Evolutionary conservation across 2,113 vertebrate species (phyloP).

Genomic region (Balaenoptera acutorostrata): DNA sequence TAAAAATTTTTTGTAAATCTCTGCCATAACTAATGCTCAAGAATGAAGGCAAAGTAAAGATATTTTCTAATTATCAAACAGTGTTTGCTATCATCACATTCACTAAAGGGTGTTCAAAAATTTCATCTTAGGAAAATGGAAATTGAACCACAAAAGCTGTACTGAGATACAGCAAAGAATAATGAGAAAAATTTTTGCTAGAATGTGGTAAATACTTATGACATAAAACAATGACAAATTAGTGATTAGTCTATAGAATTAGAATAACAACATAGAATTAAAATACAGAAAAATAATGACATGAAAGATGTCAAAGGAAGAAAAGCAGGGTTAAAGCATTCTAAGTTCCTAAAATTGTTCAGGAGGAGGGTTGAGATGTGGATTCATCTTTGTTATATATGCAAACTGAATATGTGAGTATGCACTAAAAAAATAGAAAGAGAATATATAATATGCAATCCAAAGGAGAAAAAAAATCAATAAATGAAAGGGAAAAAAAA

Average conservation of each 20-base stretch:
- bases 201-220: background rate
- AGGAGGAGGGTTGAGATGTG: background rate
- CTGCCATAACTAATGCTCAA: background rate
- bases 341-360: background rate
- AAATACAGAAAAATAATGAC: background rate
- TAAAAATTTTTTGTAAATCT: background rate
- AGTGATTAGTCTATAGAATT: background rate
- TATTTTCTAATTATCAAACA: background rate
- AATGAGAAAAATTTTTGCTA: background rate
- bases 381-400: background rate
- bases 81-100: background rate
- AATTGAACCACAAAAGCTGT: background rate
- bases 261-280: background rate
- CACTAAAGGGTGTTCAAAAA: background rate
- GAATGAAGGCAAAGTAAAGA: background rate
- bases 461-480: background rate
- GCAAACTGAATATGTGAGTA: background rate
- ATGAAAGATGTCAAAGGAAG: background rate
- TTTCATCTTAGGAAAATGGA: background rate
- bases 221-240: background rate
- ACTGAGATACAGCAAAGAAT: background rate
- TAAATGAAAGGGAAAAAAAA: background rate
- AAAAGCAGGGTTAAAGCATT: background rate
- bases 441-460: background rate
- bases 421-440: background rate